phyloP scores from a whole-genome alignment of 2,113 vertebrate species.

The Lutjanus erythropterus region DNA sequence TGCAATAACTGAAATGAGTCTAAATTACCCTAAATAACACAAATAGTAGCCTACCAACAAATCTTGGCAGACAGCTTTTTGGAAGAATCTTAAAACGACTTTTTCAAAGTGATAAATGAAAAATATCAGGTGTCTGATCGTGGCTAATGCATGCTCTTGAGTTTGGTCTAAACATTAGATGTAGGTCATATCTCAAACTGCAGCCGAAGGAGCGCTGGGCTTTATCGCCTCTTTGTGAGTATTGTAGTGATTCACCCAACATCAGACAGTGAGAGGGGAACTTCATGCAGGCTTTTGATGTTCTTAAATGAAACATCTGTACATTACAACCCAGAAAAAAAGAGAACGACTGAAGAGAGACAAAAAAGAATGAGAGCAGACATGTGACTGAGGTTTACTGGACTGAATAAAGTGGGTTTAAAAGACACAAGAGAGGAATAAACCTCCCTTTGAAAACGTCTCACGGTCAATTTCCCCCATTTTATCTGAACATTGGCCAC shows the following conservation, averaged over 20 bases:
- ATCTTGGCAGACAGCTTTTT: constrained; percentile 2
- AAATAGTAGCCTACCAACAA: constrained; percentile 10
- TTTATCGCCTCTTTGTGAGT: constrained; percentile 25
- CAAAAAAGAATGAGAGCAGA: constrained; percentile 3
- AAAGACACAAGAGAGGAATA: constrained; percentile 35
- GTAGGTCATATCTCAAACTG: constrained; percentile 43
- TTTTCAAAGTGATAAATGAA: constrained; percentile 16
- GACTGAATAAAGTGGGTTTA: constrained; percentile 52
- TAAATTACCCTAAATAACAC: constrained; percentile 33
- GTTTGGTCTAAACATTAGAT: constrained; percentile 40
- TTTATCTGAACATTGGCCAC: constrained; percentile 42
- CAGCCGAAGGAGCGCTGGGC: constrained; percentile 1
- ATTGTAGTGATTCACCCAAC: constrained; percentile 37
- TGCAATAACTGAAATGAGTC: constrained; percentile 20
- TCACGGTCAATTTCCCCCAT: constrained; percentile 58
- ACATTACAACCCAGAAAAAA: constrained; percentile 9
- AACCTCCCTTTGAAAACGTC: constrained; percentile 62
- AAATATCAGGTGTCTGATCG: constrained; percentile 10
- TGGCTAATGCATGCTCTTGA: constrained; percentile 22
- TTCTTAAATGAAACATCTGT: constrained; percentile 68
- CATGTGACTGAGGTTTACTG: constrained; percentile 64
- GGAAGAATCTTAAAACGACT: constrained; percentile 7
- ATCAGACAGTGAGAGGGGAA: constrained; percentile 17
- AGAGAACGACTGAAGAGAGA: neutral
- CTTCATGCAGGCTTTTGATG: constrained; percentile 49